These are phyloP conservation scores for Leptinotarsa undecemlineata DNA, from an alignment of 1,140 invertebrate genomes.

Conservation along the genomic window DNA sequence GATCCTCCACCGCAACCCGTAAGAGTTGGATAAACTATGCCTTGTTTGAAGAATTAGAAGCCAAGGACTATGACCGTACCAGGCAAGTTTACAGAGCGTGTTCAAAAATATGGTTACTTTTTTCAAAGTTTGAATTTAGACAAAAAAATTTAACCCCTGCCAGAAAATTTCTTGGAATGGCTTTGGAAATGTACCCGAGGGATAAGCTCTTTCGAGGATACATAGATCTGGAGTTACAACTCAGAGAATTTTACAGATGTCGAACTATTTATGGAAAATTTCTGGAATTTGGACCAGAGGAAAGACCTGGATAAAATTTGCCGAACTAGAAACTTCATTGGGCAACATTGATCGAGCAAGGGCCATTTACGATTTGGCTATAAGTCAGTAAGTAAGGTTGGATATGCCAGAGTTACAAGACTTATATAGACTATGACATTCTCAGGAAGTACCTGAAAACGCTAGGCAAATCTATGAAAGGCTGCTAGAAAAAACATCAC, in stretches of 20 bases:
- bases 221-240: conserved; percentile 96
- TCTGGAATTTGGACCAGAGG: conserved; percentile 91
- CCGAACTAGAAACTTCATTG: conserved; percentile 94
- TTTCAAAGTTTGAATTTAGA: conserved; percentile 96
- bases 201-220: conserved; percentile 98
- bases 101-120: conserved; percentile 96
- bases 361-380: conserved; percentile 93
- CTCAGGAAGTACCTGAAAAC: conserved; percentile 88
- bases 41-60: conserved; percentile 94
- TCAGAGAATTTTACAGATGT: conserved; percentile 96
- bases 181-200: conserved; percentile 94
- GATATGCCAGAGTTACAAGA: conserved; percentile 99
- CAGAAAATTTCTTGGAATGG: conserved; percentile 87
- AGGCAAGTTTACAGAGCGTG: conserved; percentile 92
- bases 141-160: conserved; percentile 88
- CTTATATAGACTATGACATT: conserved; percentile 99
- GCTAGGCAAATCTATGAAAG: conserved; percentile 90
- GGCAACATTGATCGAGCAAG: conserved; percentile 93
- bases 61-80: conserved; percentile 85
- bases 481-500: conserved; percentile 91
- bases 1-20: no score
- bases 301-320: conserved; percentile 99
- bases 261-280: conserved; percentile 96
- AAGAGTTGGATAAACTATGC: conserved; percentile 99
- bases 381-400: conserved; percentile 84